phyloP scores from a whole-genome alignment of 2,888 invertebrate species.

The Synanthedon formicaeformis region DNA sequence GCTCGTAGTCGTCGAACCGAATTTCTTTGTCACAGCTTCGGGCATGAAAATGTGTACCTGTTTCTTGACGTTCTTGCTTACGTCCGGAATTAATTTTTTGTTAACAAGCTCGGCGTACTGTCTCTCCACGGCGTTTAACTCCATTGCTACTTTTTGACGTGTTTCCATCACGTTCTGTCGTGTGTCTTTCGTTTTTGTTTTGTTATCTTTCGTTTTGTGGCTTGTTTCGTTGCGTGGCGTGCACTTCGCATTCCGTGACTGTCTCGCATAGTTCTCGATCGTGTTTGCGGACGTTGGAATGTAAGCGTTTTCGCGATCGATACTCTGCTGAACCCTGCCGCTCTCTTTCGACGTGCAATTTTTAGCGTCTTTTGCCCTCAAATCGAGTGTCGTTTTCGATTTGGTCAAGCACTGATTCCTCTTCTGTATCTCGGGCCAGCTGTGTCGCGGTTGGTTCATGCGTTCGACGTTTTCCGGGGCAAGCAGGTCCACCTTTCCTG shows the following conservation, averaged over 20 bases:
- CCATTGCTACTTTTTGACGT: slow-evolving; percentile 46
- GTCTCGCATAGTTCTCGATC: slow-evolving; percentile 64
- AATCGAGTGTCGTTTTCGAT: slow-evolving; percentile 46
- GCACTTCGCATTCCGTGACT: slow-evolving; percentile 54
- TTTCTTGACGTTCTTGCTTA: slow-evolving; percentile 58
- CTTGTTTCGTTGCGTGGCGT: slow-evolving; percentile 38
- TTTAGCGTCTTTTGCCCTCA: slow-evolving; percentile 35
- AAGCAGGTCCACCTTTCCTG: slow-evolving; percentile 69
- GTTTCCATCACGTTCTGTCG: slow-evolving; percentile 41
- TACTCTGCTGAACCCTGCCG: slow-evolving; percentile 43
- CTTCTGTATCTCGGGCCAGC: slow-evolving; percentile 54
- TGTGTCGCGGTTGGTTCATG: slow-evolving; percentile 53
- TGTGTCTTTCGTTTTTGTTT: slow-evolving; percentile 34
- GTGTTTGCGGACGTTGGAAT: slow-evolving; percentile 58
- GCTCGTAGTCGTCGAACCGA: slow-evolving; percentile 30
- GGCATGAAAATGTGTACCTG: slow-evolving; percentile 84
- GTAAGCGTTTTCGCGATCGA: slow-evolving; percentile 59
- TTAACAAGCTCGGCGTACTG: slow-evolving; percentile 55
- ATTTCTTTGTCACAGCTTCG: slow-evolving; percentile 68
- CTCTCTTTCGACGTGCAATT: slow-evolving; percentile 33
- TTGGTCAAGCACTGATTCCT: slow-evolving; percentile 35
- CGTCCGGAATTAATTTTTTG: slow-evolving; percentile 54
- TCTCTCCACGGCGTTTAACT: slow-evolving; percentile 47
- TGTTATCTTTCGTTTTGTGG: slow-evolving; percentile 32
- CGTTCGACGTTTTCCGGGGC: slow-evolving; percentile 42